Percentiles rank a stretch among this genome's conserved stretches.
phyloP scores from a whole-genome alignment of 1,140 invertebrate genomes.

The Zaprionus inermis region DNA sequence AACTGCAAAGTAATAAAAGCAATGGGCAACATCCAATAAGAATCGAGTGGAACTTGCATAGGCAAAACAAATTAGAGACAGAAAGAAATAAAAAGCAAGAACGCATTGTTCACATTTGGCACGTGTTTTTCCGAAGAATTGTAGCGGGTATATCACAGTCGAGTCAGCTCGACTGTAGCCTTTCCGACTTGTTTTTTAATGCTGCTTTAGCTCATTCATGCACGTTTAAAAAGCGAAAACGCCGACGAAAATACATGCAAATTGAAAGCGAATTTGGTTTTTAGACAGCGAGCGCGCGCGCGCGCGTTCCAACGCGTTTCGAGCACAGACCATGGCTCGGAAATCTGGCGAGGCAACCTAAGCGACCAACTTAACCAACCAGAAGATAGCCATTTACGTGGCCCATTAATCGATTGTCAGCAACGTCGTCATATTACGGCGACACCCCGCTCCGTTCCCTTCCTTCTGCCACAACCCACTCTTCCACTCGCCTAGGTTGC shows the following conservation, averaged over 20 bases:
- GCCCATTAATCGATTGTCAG: slow-evolving; percentile 82
- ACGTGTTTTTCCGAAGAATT: too few relatives aligned
- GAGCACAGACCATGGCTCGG: slow-evolving; percentile 9
- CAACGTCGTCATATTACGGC: slow-evolving; percentile 64
- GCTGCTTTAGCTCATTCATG: slow-evolving; percentile 59
- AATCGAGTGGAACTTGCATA: too few relatives aligned
- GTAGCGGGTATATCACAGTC: too few relatives aligned
- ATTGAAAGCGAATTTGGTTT: slow-evolving; percentile 76
- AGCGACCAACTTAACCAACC: slow-evolving; percentile 53
- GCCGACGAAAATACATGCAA: slow-evolving; percentile 72
- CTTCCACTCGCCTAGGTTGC: neutral
- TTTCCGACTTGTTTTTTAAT: too few relatives aligned
- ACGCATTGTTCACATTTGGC: too few relatives aligned
- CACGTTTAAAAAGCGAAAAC: slow-evolving; percentile 47
- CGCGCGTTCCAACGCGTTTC: neutral
- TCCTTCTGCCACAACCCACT: neutral
- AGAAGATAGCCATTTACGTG: slow-evolving; percentile 81
- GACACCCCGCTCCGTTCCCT: neutral
- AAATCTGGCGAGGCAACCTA: neutral
- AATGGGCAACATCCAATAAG: too few relatives aligned
- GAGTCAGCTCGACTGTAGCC: too few relatives aligned
- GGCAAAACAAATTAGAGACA: too few relatives aligned
- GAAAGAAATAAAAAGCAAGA: too few relatives aligned
- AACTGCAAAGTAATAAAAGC: too few relatives aligned
- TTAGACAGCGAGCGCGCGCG: slow-evolving; percentile 18